Base-by-base conservation (phyloP, 2,113 vertebrate species). In the Barbus barbus region DNA sequence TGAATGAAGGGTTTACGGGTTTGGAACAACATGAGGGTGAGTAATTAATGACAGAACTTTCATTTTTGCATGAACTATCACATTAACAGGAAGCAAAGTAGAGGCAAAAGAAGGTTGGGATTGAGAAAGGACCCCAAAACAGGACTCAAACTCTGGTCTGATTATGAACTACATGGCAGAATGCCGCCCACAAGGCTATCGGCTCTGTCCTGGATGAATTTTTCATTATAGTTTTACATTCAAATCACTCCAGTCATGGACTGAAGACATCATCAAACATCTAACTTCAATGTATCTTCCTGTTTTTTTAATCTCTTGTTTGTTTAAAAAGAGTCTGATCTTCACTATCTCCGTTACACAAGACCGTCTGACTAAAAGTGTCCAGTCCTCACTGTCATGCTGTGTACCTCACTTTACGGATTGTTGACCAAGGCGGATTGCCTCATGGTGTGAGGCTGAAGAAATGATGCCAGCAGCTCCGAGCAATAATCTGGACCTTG, bases 401-500 rank as follows among this genome's bases (percentile, higher is more conserved):
- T 20, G 8, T 20, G 31, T 67, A 33, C 3, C 31, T 67, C 31
- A 69, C 31, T 22, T 41, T 41, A 72, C 65, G 38, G 20, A 36
- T 24, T 14, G 11, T 14, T 44, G 69, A 44, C 36, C 38, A 44
- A 44, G 69, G 38, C 4, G n/a, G 38, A 44, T 44, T 72, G 22
- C 69, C 38, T 72, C 38, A 44, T 69, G 18, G 31, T 69, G 31
- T 38, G 65, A 69, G 33, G 65, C 33, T 69, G 9, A 69, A 72
- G 22, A 72, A 72, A 44, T 24, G 5, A 44, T 16, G 38, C 22
- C 69, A 72, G 38, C 38, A 26, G 51, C 36, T 75, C 33, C 20
- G 33, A 76, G 78, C 58, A 85, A 53, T 67, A 76, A 44, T 76
- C 71, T 67, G 71, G 58, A 67, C 73, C 28, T 76, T 61, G 56